Evolutionary conservation across 1,140 invertebrate species (phyloP), one percentile per base, ranked within the genome.

Genomic region (Zaprionus camerounensis): DNA sequence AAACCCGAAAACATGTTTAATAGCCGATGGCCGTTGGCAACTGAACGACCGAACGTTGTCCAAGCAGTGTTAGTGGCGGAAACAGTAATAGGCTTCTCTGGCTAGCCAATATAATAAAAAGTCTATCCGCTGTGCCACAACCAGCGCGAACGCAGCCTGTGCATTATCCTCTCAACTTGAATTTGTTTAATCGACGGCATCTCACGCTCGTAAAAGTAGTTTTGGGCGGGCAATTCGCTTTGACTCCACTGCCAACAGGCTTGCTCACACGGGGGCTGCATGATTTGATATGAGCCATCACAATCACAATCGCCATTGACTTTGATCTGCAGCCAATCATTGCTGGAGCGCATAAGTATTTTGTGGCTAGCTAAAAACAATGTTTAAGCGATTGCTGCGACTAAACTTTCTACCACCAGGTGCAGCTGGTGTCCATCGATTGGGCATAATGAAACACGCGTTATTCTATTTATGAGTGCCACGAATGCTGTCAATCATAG

Each of bases 361-460:
- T 78, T 63, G 82, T 49, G 51, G 74, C 66, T 38, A 56, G 56
- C 64, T 64, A 80, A 82, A 87, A 44, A 80, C 58, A 71, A 80
- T 86, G 56, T 80, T 88, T 64, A 62, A 57, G 13, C 63, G 68
- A 73, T 71, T 74, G 55, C 17, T 44, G 41, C 46, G 20, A 55
- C n/a, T 59, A 72, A 87, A 88, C 84, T 88, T 88, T 88, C 85
- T 84, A 78, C 53, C 38, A 5, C 41, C 79, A 82, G 76, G 69
- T 77, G 76, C 65, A n/a, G 31, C n/a, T 9, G 5, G 3, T 38
- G 15, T 28, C 13, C 5, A 13, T 11, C 20, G 17, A 22, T 59
- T 13, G 38, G 24, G 20, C 41, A n/a, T 34, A 13, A 51, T 11
- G 55, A 13, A 58, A n/a, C 11, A 3, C 31, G 36, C 26, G 24